Evolutionary conservation across 2,113 vertebrate species (phyloP).

Genomic region (Anguilla japonica): DNA sequence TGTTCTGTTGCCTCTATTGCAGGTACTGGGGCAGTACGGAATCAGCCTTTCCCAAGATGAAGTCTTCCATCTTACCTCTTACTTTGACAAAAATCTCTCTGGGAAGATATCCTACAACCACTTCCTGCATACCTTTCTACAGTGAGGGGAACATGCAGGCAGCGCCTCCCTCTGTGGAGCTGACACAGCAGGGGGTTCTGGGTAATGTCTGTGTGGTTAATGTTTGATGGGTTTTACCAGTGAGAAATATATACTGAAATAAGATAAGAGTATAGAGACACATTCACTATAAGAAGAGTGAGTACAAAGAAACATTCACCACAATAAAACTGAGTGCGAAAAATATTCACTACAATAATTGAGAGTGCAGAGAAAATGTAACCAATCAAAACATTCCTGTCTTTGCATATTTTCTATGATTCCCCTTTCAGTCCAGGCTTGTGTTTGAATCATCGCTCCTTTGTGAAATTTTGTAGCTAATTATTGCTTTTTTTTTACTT

Average conservation of each 20-base stretch:
- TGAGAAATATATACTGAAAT: neutral
- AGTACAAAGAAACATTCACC: too few species aligned
- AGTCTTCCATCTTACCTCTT: conserved; percentile 70
- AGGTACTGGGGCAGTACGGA: conserved; percentile 68
- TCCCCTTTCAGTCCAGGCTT: neutral
- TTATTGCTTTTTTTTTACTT: neutral
- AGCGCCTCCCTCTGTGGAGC: neutral
- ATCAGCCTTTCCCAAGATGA: conserved; percentile 68
- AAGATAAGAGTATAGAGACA: too few species aligned
- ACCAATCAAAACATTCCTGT: neutral
- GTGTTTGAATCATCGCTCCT: neutral
- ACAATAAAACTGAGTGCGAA: too few species aligned
- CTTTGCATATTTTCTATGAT: neutral
- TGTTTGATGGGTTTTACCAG: conserved; percentile 18
- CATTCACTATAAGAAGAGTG: too few species aligned
- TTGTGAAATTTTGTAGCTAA: neutral
- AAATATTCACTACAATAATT: too few species aligned
- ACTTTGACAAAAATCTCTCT: conserved; percentile 69
- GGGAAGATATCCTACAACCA: conserved; percentile 71
- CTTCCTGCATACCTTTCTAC: conserved; percentile 74
- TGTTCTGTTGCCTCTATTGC: conserved; percentile 25
- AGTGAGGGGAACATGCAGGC: conserved; percentile 46
- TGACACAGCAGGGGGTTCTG: neutral
- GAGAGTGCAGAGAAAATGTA: neutral
- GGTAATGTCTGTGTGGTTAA: neutral